A percentile compares a stretch with the other conserved stretches of the same genome.
Evolutionary conservation across 1,140 invertebrate species (phyloP).

Genomic region (Manduca sexta): DNA sequence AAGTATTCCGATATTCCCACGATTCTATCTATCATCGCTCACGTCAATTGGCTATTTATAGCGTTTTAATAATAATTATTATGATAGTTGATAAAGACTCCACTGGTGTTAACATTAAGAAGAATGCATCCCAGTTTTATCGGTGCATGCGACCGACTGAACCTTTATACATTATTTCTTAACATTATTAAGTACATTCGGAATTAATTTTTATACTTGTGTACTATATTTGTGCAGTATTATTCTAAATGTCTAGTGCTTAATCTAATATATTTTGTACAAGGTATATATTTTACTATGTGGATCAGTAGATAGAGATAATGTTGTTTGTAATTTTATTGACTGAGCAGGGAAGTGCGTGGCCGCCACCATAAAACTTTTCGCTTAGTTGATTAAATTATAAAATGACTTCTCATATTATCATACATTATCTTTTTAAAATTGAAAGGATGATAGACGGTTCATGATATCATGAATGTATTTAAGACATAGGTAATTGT

Average conservation of each 20-base stretch:
- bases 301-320: neutral
- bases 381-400: conserved; percentile 39
- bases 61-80: conserved; percentile 29
- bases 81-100: conserved; percentile 44
- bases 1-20: conserved; percentile 20
- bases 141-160: too few species aligned
- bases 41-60: conserved; percentile 49
- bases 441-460: too few species aligned
- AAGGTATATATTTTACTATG: too few species aligned
- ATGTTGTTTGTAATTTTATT: conserved; percentile 31
- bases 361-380: conserved; percentile 60
- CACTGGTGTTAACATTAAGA: conserved; percentile 9
- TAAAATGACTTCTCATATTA: neutral
- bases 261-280: too few species aligned
- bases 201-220: too few species aligned
- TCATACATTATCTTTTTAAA: neutral
- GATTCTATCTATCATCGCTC: conserved; percentile 28
- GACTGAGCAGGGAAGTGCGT: conserved; percentile 32
- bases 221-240: too few species aligned
- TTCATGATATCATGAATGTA: too few species aligned
- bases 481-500: too few species aligned
- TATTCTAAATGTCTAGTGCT: too few species aligned
- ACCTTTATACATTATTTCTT: too few species aligned
- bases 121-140: conserved; percentile 1
- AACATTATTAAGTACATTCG: too few species aligned